These are phyloP conservation scores for Zaprionus africanus DNA, from an alignment of 1,140 invertebrate genomes.

Conservation along the genomic window DNA sequence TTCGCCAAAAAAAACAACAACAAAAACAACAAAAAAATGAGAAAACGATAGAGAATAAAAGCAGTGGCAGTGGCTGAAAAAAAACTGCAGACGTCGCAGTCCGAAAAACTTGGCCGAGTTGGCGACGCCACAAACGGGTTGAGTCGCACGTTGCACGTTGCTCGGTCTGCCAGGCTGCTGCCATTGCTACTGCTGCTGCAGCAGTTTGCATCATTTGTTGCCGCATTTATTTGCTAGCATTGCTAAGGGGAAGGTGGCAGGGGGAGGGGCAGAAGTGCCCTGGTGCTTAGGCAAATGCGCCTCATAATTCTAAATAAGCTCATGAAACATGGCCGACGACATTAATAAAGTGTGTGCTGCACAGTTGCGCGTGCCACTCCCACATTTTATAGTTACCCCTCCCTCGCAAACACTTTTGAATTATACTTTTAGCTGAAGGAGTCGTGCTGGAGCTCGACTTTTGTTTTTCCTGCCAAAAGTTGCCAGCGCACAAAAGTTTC, in stretches of 20 bases:
- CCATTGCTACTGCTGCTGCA: slow-evolving; percentile 30
- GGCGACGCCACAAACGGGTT: slow-evolving; percentile 62
- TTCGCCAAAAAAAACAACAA: slow-evolving; percentile 19
- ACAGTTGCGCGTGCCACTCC: slow-evolving; percentile 17
- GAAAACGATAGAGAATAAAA: slow-evolving; percentile 15
- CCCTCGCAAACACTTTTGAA: slow-evolving; percentile 16
- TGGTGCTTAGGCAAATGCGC: slow-evolving; percentile 52
- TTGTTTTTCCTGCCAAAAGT: slow-evolving; percentile 62
- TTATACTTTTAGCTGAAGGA: slow-evolving; percentile 13
- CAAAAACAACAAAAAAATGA: slow-evolving; percentile 39
- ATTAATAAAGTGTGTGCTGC: slow-evolving; percentile 31
- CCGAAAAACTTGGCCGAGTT: slow-evolving; percentile 72
- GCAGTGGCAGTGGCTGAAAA: not conserved
- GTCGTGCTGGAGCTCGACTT: not conserved
- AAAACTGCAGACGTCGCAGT: slow-evolving; percentile 57
- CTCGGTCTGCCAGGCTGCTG: not conserved
- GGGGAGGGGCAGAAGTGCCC: not conserved
- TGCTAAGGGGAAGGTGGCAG: not conserved
- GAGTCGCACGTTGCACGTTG: not conserved
- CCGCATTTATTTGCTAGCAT: slow-evolving; percentile 39
- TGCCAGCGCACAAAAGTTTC: slow-evolving; percentile 36
- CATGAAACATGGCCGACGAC: slow-evolving; percentile 41
- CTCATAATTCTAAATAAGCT: slow-evolving; percentile 64
- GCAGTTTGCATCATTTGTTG: slow-evolving; percentile 45
- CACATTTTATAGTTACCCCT: slow-evolving; percentile 2